phyloP scores from a whole-genome alignment of 2,797 vertebrate genomes.

The Alca torda region DNA sequence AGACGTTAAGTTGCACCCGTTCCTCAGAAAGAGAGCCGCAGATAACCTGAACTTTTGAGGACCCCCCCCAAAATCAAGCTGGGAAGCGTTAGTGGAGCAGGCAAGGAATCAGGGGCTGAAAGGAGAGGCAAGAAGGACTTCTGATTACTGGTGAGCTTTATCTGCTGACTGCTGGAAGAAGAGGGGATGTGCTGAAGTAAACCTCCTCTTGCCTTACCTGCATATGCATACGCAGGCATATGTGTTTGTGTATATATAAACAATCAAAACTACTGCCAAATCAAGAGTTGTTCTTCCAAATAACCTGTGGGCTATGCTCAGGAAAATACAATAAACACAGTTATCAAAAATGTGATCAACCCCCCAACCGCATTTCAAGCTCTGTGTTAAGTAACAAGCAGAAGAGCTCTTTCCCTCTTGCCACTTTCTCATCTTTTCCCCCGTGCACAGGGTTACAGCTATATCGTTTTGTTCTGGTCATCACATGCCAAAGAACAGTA shows the following conservation, averaged over 20 bases:
- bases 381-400: not conserved
- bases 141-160: not conserved
- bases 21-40: not conserved
- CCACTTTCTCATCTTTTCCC: not conserved
- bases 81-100: not conserved
- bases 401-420: not conserved
- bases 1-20: not conserved
- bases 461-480: not conserved
- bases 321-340: not conserved
- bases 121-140: not conserved
- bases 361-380: not conserved
- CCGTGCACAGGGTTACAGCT: not conserved
- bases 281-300: not conserved
- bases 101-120: not conserved
- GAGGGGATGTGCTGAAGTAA: not conserved
- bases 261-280: not conserved
- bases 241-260: not conserved
- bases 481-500: not conserved
- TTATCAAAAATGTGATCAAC: not conserved
- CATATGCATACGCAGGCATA: not conserved
- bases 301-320: not conserved
- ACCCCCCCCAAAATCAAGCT: not conserved
- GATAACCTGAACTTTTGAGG: not conserved
- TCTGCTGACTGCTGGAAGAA: not conserved
- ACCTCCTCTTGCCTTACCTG: not conserved